Conservation (phyloP, 2,888 invertebrate species). For the Encarsia formosa region DNA sequence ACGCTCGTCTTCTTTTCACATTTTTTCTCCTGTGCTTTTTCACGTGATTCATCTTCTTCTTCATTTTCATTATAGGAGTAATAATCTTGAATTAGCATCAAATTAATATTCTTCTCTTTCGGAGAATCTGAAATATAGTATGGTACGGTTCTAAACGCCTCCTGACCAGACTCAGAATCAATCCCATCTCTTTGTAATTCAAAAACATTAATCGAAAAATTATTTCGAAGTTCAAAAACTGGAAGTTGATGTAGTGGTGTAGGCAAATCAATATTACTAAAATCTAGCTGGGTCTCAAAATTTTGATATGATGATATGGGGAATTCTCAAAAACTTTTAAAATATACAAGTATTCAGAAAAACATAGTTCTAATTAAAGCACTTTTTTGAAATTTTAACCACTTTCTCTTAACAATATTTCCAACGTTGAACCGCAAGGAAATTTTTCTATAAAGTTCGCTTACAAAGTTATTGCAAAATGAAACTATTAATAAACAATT, state of each 20-base stretch:
- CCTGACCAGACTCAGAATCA: too few relatives aligned
- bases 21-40: not conserved
- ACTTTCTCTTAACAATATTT: too few relatives aligned
- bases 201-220: constrained; percentile 21
- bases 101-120: constrained; percentile 14
- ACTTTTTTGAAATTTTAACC: too few relatives aligned
- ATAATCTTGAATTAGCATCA: constrained; percentile 1
- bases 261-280: constrained; percentile 29
- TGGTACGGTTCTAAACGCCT: not conserved
- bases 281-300: constrained; percentile 21
- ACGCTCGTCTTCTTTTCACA: not conserved
- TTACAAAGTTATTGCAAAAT: too few relatives aligned
- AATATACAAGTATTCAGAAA: too few relatives aligned
- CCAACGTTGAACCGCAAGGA: too few relatives aligned
- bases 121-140: constrained; percentile 6
- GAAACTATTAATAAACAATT: too few relatives aligned
- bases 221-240: constrained; percentile 29
- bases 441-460: too few relatives aligned
- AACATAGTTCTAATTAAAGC: too few relatives aligned
- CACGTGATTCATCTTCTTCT: not conserved
- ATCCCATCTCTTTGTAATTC: constrained; percentile 4
- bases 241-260: constrained; percentile 22
- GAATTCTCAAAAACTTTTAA: too few relatives aligned
- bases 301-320: constrained; percentile 20
- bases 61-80: not conserved